Evolutionary conservation across 2,113 vertebrate species (phyloP).

Genomic region (Dascyllus trimaculatus): DNA sequence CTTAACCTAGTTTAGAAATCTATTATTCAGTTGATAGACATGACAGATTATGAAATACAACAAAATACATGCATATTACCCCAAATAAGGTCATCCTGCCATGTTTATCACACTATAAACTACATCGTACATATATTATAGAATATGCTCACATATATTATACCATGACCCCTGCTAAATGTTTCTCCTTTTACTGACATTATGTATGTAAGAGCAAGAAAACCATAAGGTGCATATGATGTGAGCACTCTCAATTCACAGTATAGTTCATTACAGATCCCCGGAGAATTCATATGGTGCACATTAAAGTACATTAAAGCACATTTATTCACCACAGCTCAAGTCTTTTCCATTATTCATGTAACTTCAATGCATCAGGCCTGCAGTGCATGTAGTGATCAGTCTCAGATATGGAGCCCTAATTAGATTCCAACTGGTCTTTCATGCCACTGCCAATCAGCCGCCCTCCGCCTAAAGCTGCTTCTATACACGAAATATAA

Average conservation of each 20-base stretch:
- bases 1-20: too few relatives aligned
- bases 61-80: too few relatives aligned
- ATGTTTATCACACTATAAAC: too few relatives aligned
- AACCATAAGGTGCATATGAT: too few relatives aligned
- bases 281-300: neutral
- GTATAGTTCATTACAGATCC: neutral
- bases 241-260: neutral
- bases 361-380: neutral
- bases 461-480: neutral
- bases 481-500: conserved; percentile 20
- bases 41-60: too few relatives aligned
- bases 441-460: conserved; percentile 33
- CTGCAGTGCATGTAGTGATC: conserved; percentile 19
- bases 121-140: too few relatives aligned
- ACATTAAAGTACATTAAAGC: conserved; percentile 11
- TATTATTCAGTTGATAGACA: too few relatives aligned
- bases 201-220: too few relatives aligned
- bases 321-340: neutral
- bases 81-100: too few relatives aligned
- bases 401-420: conserved; percentile 8
- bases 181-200: too few relatives aligned
- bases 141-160: too few relatives aligned
- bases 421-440: conserved; percentile 36
- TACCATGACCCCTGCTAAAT: too few relatives aligned
- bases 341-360: conserved; percentile 40